A percentile compares a stretch with the other conserved stretches of the same genome.
Evolutionary conservation across 2,888 invertebrate species (phyloP).

Genomic region (Melikaiella ostensackeni): DNA sequence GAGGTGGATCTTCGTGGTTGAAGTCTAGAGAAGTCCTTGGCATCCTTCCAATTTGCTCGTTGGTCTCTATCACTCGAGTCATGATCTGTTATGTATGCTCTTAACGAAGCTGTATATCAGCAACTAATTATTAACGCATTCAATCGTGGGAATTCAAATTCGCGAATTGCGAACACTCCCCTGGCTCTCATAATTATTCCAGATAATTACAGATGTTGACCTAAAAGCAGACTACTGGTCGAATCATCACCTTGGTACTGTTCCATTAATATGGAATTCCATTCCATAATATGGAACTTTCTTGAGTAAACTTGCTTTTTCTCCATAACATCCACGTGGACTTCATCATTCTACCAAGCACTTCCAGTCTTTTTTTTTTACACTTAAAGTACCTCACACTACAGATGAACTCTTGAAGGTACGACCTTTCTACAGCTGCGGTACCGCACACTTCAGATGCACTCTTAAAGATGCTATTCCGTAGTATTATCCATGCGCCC

Average conservation of each 20-base stretch:
- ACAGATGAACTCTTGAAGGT: too few species aligned
- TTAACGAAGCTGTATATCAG: slow-evolving; percentile 14
- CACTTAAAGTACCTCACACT: too few species aligned
- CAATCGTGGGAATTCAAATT: not conserved
- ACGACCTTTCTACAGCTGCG: too few species aligned
- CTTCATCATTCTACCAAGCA: too few species aligned
- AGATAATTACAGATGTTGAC: not conserved
- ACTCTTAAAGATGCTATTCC: too few species aligned
- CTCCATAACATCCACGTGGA: too few species aligned
- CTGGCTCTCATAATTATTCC: slow-evolving; percentile 16
- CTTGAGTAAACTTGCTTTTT: too few species aligned
- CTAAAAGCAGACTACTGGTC: not conserved
- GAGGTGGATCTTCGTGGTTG: not conserved
- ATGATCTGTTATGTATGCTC: not conserved
- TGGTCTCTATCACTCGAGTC: not conserved
- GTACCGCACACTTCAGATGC: too few species aligned
- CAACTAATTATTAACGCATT: slow-evolving; percentile 13
- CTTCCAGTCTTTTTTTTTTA: too few species aligned
- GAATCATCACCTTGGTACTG: not conserved
- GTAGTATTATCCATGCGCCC: too few species aligned
- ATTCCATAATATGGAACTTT: too few species aligned
- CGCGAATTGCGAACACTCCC: not conserved
- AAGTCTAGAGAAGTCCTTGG: not conserved
- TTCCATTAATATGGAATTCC: too few species aligned
- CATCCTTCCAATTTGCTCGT: not conserved